Evolutionary conservation across 2,888 invertebrate species (phyloP), one percentile per base, ranked within the genome.

Genomic region (Lumbricus terrestris): DNA sequence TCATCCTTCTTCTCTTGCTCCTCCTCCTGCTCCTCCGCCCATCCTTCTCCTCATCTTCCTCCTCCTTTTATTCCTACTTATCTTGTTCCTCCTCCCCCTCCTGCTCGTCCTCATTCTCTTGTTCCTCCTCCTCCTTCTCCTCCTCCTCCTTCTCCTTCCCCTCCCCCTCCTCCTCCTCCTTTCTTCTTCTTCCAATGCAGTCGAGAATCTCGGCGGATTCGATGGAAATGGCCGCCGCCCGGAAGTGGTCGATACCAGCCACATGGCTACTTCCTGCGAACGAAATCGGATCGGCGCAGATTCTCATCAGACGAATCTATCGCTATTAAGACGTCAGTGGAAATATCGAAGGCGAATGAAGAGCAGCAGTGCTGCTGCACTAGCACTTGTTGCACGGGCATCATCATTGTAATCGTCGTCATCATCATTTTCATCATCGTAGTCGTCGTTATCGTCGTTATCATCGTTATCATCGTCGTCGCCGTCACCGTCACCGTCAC

Each of bases 381-480:
- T n/a, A 69, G 69, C 8, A 69, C 8, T 69, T 69, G 69, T n/a
- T n/a, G 69, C 69, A 29, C 0, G 0, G 11, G 69, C 69, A 29
- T 54, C 29, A n/a, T 82, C n/a, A 82, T 82, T 11, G n/a, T 88
- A 4, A 90, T 40, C 88, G 88, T 88, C 35, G 47, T 88, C 69
- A 90, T 47, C 69, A 88, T 88, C 88, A 34, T 88, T 69, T 54
- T 47, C 69, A 89, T 88, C 88, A 89, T 47, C 88, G 88, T 88
- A 35, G 54, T 47, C 69, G 88, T 88, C 88, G 69, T 88, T 38
- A 90, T 88, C 88, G 54, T 88, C 88, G 54, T 90, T 33, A 89
- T 88, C 88, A 42, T 54, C 88, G 69, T 88, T 54, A 42, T 88
- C 88, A 54, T 42, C 69, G 88, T 47, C 88, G 88, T 88, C 88